phyloP scores from a whole-genome alignment of 2,888 invertebrate species.

The Sarcophaga rosellei region DNA sequence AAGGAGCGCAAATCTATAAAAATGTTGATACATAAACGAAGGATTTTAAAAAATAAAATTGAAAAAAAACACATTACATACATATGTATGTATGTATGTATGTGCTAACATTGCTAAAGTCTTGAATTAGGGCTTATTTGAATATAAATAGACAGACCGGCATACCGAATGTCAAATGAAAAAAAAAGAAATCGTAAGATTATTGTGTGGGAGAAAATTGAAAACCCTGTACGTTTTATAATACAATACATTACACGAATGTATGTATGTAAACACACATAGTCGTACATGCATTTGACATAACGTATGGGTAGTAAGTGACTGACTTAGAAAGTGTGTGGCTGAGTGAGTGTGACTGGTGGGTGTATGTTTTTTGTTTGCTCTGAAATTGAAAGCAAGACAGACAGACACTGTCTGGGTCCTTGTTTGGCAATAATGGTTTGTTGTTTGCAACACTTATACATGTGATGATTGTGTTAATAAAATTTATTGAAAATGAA shows the following conservation, averaged over 20 bases:
- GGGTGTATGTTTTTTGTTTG: too few relatives aligned
- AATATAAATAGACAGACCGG: too few relatives aligned
- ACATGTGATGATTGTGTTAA: conserved; percentile 60
- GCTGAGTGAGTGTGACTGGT: too few relatives aligned
- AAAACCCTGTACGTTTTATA: neutral
- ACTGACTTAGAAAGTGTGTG: too few relatives aligned
- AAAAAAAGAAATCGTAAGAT: neutral
- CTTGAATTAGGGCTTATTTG: conserved; percentile 13
- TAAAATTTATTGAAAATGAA: conserved; percentile 62
- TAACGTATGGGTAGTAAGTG: neutral
- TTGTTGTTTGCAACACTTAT: conserved; percentile 37
- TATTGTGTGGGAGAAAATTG: neutral
- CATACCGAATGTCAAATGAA: neutral
- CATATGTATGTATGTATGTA: too few relatives aligned
- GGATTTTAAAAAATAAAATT: conserved; percentile 22
- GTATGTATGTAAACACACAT: neutral
- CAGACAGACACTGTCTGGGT: conserved; percentile 25
- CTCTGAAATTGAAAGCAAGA: neutral
- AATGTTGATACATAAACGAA: conserved; percentile 8
- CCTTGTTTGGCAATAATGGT: conserved; percentile 36
- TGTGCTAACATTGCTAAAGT: neutral
- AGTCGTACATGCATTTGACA: conserved; percentile 18
- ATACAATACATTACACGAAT: neutral
- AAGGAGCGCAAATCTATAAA: conserved; percentile 15
- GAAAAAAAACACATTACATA: neutral